Conservation (phyloP, 1,140 invertebrate genomes). For the Sipha flava region DNA sequence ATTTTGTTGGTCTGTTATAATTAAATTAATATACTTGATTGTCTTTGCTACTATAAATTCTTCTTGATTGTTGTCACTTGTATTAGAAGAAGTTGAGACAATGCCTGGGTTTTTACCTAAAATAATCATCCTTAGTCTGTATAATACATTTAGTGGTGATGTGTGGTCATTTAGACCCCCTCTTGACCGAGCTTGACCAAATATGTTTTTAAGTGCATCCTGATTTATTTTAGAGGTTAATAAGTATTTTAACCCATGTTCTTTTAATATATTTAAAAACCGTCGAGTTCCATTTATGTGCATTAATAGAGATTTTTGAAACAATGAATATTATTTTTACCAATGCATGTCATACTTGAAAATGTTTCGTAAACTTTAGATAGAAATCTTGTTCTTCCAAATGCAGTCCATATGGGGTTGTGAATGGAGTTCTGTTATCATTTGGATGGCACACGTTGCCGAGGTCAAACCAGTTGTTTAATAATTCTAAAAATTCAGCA, state of each 20-base stretch:
- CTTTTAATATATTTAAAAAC: constrained; percentile 25
- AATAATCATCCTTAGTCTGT: constrained; percentile 29
- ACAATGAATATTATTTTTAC: constrained; percentile 35
- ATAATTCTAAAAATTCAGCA: not conserved
- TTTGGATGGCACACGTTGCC: not conserved
- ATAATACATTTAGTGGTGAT: not conserved
- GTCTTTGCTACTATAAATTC: not conserved
- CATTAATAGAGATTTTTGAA: constrained; percentile 19
- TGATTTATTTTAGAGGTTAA: constrained; percentile 35
- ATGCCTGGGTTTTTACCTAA: constrained; percentile 37
- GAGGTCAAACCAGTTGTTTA: not conserved
- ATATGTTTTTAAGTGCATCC: constrained; percentile 36
- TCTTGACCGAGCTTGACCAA: not conserved
- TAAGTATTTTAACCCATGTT: constrained; percentile 31
- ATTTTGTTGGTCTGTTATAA: not conserved
- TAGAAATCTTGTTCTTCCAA: constrained; percentile 31
- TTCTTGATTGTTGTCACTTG: not conserved
- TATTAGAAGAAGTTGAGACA: not conserved
- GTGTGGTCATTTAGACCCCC: not conserved
- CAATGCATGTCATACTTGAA: constrained; percentile 29
- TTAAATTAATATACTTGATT: not conserved
- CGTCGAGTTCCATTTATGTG: not conserved
- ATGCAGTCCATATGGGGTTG: constrained; percentile 27
- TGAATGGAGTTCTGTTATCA: not conserved
- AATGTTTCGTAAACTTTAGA: constrained; percentile 28